Conservation (phyloP, 2,797 vertebrate species). For the Sphenopsis melanotis region DNA sequence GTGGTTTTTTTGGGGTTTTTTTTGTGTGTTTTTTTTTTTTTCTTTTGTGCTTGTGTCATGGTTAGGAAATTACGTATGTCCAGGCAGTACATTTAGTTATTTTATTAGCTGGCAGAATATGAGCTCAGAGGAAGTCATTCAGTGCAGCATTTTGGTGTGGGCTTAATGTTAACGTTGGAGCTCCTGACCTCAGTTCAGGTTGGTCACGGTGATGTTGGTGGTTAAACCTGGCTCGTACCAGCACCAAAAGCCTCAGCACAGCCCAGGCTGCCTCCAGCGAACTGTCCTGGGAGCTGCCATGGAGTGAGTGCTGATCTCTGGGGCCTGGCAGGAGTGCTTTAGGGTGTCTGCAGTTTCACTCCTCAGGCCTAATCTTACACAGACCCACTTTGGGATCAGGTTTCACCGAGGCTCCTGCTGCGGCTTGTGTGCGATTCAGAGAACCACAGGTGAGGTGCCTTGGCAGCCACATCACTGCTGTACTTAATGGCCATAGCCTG, state of each 20-base stretch:
- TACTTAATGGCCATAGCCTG: background rate
- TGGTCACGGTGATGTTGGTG: rapidly evolving
- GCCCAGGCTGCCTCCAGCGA: background rate
- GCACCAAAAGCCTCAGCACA: background rate
- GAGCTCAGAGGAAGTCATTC: background rate
- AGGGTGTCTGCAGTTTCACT: background rate
- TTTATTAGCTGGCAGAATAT: background rate
- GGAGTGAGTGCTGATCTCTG: background rate
- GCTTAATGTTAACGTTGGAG: background rate
- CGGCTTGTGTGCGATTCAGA: background rate
- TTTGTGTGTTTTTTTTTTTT: background rate
- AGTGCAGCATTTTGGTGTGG: background rate
- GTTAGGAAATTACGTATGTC: background rate
- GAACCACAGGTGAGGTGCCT: background rate
- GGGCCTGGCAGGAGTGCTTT: background rate
- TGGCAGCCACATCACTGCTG: background rate
- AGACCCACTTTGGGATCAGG: rapidly evolving
- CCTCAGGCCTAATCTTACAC: background rate
- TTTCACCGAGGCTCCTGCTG: background rate
- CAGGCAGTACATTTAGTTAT: background rate
- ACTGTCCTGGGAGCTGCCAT: rapidly evolving
- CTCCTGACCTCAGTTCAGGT: rapidly evolving
- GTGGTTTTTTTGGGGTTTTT: too few relatives aligned
- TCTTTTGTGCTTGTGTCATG: background rate
- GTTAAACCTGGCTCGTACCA: rapidly evolving